A percentile compares a stretch with the other conserved stretches of the same genome.
These are phyloP conservation scores for Tragopan temminckii DNA, from an alignment of 2,797 vertebrate species.

Conservation along the genomic window DNA sequence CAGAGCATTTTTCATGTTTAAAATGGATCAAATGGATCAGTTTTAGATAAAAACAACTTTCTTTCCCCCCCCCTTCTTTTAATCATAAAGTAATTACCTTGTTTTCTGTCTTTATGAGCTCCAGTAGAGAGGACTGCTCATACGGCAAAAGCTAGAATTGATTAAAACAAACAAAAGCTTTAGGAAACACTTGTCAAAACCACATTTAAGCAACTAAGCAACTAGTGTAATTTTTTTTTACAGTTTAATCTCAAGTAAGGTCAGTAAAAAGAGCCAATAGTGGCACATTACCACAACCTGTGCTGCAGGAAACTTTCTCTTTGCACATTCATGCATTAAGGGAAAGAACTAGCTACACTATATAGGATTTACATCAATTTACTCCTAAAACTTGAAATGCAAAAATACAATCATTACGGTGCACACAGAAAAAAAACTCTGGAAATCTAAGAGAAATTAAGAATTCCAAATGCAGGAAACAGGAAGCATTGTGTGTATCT, in stretches of 20 bases:
- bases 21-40: neutral
- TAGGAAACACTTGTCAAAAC: neutral
- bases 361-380: neutral
- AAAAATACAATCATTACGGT: neutral
- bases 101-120: conserved; percentile 98
- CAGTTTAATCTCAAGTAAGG: neutral
- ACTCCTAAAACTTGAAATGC: neutral
- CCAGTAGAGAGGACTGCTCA: conserved; percentile 94
- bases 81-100: conserved; percentile 84
- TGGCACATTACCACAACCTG: neutral
- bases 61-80: neutral
- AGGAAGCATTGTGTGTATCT: neutral
- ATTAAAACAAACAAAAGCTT: neutral
- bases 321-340: neutral
- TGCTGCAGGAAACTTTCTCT: neutral
- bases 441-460: neutral
- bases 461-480: neutral
- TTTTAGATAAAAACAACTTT: neutral
- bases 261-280: neutral
- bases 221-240: neutral
- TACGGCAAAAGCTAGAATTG: conserved; percentile 91
- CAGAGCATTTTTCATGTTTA: neutral
- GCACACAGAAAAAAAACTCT: neutral
- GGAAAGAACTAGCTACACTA: neutral
- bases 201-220: neutral